phyloP scores from a whole-genome alignment of 2,113 vertebrate genomes.

The Vidua macroura region DNA sequence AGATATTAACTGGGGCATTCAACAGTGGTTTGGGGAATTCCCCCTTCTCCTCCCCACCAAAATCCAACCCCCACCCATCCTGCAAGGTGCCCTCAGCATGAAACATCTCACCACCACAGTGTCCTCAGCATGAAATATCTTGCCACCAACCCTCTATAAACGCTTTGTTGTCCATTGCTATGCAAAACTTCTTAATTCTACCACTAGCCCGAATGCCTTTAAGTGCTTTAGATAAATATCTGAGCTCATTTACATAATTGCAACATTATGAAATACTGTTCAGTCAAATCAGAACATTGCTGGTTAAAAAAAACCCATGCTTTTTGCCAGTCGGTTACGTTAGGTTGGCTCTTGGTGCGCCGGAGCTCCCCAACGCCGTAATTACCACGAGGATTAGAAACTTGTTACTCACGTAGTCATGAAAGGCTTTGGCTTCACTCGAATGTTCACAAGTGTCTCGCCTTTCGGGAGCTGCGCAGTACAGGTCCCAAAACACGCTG shows the following conservation, averaged over 20 bases:
- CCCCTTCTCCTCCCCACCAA: neutral
- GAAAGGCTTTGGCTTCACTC: slow-evolving; percentile 99
- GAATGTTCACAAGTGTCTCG: slow-evolving; percentile 99
- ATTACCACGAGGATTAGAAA: slow-evolving; percentile 73
- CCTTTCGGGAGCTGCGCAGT: slow-evolving; percentile 98
- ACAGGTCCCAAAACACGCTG: slow-evolving; percentile 99
- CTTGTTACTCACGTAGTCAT: slow-evolving; percentile 96
- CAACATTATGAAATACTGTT: slow-evolving; percentile 54
- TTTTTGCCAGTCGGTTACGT: slow-evolving; percentile 34
- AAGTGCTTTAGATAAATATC: slow-evolving; percentile 52
- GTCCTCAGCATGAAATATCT: neutral
- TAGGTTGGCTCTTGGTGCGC: neutral
- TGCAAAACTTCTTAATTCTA: slow-evolving; percentile 10
- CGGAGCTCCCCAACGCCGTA: slow-evolving; percentile 60
- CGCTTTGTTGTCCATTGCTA: neutral
- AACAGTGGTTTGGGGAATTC: neutral
- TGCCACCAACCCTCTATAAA: neutral
- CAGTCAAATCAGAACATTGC: slow-evolving; percentile 38
- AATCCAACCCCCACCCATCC: neutral
- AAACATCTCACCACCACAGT: neutral
- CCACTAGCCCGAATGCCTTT: neutral
- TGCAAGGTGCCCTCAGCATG: neutral
- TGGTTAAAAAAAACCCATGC: neutral
- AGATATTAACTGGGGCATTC: neutral
- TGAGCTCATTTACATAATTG: slow-evolving; percentile 50